Percentiles rank a stretch among this genome's conserved stretches.
Evolutionary conservation across 2,888 invertebrate genomes (phyloP).

Genomic region (Hymenopus coronatus): DNA sequence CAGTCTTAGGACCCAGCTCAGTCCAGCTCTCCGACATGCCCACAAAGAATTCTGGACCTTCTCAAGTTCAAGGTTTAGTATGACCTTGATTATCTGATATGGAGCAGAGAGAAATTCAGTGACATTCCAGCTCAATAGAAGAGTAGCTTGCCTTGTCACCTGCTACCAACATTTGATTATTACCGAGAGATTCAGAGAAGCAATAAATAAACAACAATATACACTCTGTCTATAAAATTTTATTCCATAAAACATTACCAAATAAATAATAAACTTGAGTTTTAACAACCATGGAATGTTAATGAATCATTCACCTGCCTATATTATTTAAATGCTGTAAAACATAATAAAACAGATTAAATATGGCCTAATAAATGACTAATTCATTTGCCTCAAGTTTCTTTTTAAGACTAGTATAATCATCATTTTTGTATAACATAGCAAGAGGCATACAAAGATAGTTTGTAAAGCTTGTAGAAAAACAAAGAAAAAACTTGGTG

Average conservation of each 20-base stretch:
- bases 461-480: no score
- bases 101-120: no score
- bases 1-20: no score
- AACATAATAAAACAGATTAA: neutral
- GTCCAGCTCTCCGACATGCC: no score
- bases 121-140: no score
- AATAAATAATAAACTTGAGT: neutral
- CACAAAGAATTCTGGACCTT: no score
- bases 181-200: no score
- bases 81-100: no score
- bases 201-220: neutral
- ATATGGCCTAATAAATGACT: neutral
- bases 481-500: no score
- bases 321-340: neutral
- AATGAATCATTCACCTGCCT: neutral
- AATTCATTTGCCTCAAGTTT: neutral
- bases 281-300: neutral
- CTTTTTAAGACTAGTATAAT: neutral
- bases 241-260: neutral
- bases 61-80: no score
- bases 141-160: no score
- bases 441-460: neutral
- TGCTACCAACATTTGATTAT: no score
- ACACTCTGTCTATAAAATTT: neutral
- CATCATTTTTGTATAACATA: neutral